Percentiles rank a stretch among this genome's conserved stretches.
phyloP scores from a whole-genome alignment of 2,797 vertebrate species.

The Microtus californicus region DNA sequence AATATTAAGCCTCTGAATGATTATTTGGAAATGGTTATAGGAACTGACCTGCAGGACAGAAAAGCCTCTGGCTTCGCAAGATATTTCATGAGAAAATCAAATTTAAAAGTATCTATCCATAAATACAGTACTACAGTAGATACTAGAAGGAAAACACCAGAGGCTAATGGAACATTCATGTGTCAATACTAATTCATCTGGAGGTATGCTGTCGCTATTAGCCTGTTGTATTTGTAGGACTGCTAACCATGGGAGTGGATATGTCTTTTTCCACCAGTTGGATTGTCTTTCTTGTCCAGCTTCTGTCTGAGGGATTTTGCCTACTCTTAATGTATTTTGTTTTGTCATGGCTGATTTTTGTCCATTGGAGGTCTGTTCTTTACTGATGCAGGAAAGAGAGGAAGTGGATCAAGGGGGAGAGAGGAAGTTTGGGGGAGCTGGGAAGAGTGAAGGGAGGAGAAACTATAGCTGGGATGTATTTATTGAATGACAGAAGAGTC shows the following conservation, averaged over 20 bases:
- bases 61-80: neutral
- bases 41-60: no score
- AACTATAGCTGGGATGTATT: neutral
- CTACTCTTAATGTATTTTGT: neutral
- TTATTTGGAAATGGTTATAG: no score
- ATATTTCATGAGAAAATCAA: neutral
- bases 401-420: neutral
- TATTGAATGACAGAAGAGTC: neutral
- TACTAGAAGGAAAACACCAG: neutral
- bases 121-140: neutral
- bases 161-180: neutral
- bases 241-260: neutral
- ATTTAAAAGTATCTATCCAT: neutral
- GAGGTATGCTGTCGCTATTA: accelerated
- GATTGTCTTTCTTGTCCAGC: neutral
- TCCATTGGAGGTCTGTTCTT: neutral
- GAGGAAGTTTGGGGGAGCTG: neutral
- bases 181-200: neutral
- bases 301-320: no score
- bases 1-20: no score
- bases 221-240: no score
- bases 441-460: neutral
- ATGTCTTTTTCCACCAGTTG: neutral
- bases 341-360: neutral
- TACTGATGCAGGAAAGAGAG: neutral